Conservation (phyloP, 2,113 vertebrate species). For the Leuciscus idus region DNA sequence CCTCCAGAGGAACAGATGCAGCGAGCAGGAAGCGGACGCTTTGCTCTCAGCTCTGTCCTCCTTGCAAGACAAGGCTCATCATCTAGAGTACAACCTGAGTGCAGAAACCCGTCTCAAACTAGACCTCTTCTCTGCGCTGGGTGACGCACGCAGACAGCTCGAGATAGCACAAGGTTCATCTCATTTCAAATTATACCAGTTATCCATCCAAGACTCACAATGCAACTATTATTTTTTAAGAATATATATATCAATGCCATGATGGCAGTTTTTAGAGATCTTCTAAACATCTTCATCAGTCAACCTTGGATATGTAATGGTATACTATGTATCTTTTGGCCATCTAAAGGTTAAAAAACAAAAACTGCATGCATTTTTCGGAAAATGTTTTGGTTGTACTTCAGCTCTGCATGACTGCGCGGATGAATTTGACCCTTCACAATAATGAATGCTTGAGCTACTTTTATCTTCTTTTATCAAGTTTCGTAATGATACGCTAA, state of each 20-base stretch:
- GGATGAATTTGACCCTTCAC: too few relatives aligned
- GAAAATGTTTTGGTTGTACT: too few relatives aligned
- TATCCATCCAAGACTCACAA: neutral
- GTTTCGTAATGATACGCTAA: too few relatives aligned
- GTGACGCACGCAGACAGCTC: slow-evolving; percentile 80
- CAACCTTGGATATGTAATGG: too few relatives aligned
- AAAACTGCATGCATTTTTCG: too few relatives aligned
- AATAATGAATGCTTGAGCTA: too few relatives aligned
- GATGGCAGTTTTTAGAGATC: neutral
- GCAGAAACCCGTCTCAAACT: slow-evolving; percentile 83
- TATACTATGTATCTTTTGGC: too few relatives aligned
- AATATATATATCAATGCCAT: neutral
- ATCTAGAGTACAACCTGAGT: slow-evolving; percentile 83
- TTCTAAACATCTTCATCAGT: neutral
- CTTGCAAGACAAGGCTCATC: slow-evolving; percentile 83
- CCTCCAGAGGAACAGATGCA: slow-evolving; percentile 74
- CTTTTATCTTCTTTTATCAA: too few relatives aligned
- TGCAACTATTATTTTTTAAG: neutral
- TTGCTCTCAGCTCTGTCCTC: slow-evolving; percentile 79
- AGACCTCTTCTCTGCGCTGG: slow-evolving; percentile 82
- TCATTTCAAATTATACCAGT: neutral
- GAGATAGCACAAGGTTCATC: slow-evolving; percentile 80
- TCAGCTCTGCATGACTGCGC: too few relatives aligned
- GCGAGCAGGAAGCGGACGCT: slow-evolving; percentile 78
- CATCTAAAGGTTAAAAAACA: too few relatives aligned